These are phyloP conservation scores for Ichneumon xanthorius DNA, from an alignment of 2,888 invertebrate species.

Conservation along the genomic window DNA sequence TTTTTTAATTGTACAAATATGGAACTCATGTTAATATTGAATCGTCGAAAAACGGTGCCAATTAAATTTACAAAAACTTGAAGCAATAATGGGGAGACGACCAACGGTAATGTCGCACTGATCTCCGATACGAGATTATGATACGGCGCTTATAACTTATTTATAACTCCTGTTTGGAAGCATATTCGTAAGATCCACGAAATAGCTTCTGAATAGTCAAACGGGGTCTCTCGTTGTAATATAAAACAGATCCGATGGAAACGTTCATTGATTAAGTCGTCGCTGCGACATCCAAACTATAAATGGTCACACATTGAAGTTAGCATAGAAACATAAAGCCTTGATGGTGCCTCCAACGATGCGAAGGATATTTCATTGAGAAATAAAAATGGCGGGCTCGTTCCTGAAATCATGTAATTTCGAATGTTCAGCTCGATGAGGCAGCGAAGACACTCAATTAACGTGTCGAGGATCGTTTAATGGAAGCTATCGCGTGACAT, in stretches of 20 bases:
- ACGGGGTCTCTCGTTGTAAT: slow-evolving; percentile 75
- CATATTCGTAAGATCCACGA: slow-evolving; percentile 67
- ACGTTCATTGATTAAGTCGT: slow-evolving; percentile 77
- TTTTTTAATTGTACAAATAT: no score
- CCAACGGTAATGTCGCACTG: background rate
- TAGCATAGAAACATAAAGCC: background rate
- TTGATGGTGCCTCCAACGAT: background rate
- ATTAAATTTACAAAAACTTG: background rate
- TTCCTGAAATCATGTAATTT: background rate
- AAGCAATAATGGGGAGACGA: background rate
- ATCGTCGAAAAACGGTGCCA: background rate
- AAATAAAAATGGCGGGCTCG: background rate
- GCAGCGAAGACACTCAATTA: background rate
- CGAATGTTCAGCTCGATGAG: background rate
- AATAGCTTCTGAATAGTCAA: slow-evolving; percentile 79
- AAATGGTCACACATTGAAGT: background rate
- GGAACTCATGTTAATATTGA: no score
- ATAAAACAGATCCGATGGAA: slow-evolving; percentile 77
- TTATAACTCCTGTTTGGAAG: background rate
- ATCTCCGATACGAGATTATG: background rate
- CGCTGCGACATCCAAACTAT: slow-evolving; percentile 44
- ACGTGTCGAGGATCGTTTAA: background rate
- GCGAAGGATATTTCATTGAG: background rate
- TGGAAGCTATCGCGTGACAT: background rate
- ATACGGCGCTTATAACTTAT: background rate